Conservation (phyloP, 37 sponge, comb jelly and placozoan genomes). For the Oscarella lobularis region DNA sequence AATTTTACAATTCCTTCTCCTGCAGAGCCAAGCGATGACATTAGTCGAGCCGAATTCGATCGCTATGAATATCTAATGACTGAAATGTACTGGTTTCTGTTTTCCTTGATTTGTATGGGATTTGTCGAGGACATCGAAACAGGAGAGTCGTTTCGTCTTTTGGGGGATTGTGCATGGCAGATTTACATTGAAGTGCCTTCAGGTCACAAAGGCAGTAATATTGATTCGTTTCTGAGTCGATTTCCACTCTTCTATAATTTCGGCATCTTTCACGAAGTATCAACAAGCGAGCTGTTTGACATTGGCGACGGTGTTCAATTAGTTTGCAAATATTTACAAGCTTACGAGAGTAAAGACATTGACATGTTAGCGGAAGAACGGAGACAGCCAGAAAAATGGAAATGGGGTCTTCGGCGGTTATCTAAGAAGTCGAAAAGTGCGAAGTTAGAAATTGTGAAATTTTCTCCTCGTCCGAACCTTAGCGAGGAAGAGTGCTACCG, state of each 20-base stretch:
- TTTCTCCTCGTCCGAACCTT: constrained; percentile 6
- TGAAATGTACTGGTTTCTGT: constrained; percentile 66
- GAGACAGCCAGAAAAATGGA: too few relatives aligned
- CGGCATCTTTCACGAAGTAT: neutral
- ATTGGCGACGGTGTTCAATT: constrained; percentile 67
- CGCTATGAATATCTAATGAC: constrained; percentile 39
- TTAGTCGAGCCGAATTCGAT: constrained; percentile 22
- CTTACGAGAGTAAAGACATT: constrained; percentile 38
- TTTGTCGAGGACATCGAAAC: constrained; percentile 68
- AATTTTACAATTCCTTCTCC: constrained; percentile 66
- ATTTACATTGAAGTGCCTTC: constrained; percentile 56
- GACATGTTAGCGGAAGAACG: constrained; percentile 21
- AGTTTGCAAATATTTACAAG: constrained; percentile 79
- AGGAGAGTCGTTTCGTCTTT: constrained; percentile 52
- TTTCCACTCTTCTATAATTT: neutral
- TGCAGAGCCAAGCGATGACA: constrained; percentile 7
- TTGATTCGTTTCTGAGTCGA: neutral
- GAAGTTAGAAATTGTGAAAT: too few relatives aligned
- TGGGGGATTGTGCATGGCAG: constrained; percentile 42
- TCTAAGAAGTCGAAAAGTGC: too few relatives aligned
- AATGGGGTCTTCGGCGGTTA: too few relatives aligned
- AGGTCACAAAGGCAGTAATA: neutral
- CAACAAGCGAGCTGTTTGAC: constrained; percentile 13
- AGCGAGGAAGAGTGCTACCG: constrained; percentile 23
- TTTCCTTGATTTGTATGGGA: constrained; percentile 59